Base-by-base conservation (phyloP, 37 sponge, comb jelly and placozoan genomes). In the Aphrocallistes beatrix region DNA sequence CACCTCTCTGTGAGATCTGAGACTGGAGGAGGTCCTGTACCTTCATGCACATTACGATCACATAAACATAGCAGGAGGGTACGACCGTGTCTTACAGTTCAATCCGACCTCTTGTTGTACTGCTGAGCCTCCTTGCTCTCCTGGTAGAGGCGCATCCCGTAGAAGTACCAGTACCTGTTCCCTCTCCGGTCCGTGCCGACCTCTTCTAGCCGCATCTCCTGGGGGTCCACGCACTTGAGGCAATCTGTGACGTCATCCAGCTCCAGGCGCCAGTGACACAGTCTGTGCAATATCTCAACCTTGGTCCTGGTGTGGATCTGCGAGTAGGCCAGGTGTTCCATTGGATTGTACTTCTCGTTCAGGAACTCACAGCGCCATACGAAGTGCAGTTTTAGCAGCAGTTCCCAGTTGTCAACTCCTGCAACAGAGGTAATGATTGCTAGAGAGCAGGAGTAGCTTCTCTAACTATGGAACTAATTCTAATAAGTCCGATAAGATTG, bases 251-350 rank as follows among this genome's bases (percentile, higher is more conserved):
- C 86, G 51, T 93, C 94, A 50, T 91, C 90, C 51, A 93, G 88
- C 87, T 93, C 94, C 88, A 93, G 39, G 37, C 94, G 83, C 94
- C 92, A 91, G 85, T 92, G 91, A 38, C 92, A 91, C 23, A 94
- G 51, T 37, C 85, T 84, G 81, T 94, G 89, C 0, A 94, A 45
- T 0, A 94, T 83, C 23, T 90, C 88, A 21, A 94, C 86, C 49
- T 89, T 90, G 32, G 84, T 82, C 10, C 90, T 45, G 9, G 84
- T 90, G 39, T 32, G 25, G 30, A 94, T 83, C 50, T 90, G 86
- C 38, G 87, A 85, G 83, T 83, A 91, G 83, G 60, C 37, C 16
- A 42, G n/a, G 8, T 82, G 88, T 9, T 38, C 40, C 36, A 91
- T 83, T 17, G 94, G 94, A 51, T 91, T 91, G 83, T 87, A 91